These are phyloP conservation scores for Oeneis ivallda DNA, from an alignment of 2,888 invertebrate species.

Conservation along the genomic window DNA sequence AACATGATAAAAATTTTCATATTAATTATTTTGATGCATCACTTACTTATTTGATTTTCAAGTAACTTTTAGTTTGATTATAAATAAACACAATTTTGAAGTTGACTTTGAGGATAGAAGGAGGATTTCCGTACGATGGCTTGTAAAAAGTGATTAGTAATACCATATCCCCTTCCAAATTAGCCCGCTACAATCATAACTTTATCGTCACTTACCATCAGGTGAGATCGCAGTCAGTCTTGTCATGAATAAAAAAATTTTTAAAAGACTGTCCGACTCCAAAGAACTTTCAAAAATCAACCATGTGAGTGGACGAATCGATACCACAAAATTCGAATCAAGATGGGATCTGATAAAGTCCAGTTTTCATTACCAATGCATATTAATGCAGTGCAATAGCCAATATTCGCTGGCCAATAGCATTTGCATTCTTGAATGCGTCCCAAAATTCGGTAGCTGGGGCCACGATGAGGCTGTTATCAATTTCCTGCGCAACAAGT, in stretches of 20 bases:
- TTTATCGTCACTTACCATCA: no score
- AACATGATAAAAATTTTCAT: not conserved
- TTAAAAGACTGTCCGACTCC: not conserved
- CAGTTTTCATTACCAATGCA: constrained; percentile 10
- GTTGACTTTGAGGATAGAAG: no score
- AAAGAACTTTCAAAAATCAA: not conserved
- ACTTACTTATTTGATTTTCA: no score
- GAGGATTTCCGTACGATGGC: no score
- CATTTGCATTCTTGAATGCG: constrained; percentile 66
- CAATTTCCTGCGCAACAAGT: constrained; percentile 80
- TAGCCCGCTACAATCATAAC: no score
- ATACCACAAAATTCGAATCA: not conserved
- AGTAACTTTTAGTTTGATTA: no score
- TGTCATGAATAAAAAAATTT: no score
- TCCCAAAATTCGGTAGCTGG: constrained; percentile 59
- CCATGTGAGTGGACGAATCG: not conserved
- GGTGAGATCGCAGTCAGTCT: no score
- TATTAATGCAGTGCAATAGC: constrained; percentile 24
- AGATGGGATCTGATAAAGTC: not conserved
- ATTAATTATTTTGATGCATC: no score
- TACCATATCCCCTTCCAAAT: no score
- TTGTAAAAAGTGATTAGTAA: no score
- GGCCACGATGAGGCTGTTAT: constrained; percentile 71
- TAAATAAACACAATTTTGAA: no score
- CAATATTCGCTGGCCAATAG: constrained; percentile 28